Evolutionary conservation across 2,797 vertebrate species (phyloP).

Genomic region (Microctenopoma steveboyesi): DNA sequence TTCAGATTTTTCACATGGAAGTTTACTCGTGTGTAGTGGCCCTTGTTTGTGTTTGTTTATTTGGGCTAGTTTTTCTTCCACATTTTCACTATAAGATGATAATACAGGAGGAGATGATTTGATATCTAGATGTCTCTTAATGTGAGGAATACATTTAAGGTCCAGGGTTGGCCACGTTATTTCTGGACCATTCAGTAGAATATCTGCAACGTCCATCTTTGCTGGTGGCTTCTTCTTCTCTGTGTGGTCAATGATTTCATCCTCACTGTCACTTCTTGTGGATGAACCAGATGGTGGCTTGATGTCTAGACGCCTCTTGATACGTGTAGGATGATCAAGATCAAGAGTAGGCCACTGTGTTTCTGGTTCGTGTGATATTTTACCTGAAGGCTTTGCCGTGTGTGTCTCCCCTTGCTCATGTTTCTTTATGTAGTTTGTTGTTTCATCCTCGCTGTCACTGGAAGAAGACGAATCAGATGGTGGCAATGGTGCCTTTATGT

Average conservation of each 20-base stretch:
- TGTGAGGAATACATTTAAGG: neutral
- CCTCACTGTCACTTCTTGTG: conserved; percentile 19
- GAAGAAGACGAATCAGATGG: conserved; percentile 23
- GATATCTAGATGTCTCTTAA: conserved; percentile 36
- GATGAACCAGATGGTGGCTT: conserved; percentile 12
- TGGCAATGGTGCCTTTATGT: conserved; percentile 10
- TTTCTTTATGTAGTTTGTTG: neutral
- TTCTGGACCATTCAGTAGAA: neutral
- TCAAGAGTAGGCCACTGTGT: neutral
- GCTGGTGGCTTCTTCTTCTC: neutral
- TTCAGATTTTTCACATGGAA: neutral
- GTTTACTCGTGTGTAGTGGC: neutral
- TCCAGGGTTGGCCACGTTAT: conserved; percentile 13
- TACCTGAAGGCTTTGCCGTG: fast-evolving
- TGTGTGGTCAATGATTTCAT: neutral
- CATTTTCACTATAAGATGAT: conserved; percentile 29
- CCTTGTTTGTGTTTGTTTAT: neutral
- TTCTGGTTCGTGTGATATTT: neutral
- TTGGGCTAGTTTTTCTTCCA: neutral
- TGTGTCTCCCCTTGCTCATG: neutral
- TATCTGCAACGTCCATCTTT: fast-evolving
- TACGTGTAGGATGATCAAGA: neutral
- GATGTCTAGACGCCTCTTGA: conserved; percentile 34
- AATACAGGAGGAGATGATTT: conserved; percentile 5
- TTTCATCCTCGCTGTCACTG: conserved; percentile 21